Evolutionary conservation across 2,797 vertebrate genomes (phyloP).

Genomic region (Pogonophryne albipinna): DNA sequence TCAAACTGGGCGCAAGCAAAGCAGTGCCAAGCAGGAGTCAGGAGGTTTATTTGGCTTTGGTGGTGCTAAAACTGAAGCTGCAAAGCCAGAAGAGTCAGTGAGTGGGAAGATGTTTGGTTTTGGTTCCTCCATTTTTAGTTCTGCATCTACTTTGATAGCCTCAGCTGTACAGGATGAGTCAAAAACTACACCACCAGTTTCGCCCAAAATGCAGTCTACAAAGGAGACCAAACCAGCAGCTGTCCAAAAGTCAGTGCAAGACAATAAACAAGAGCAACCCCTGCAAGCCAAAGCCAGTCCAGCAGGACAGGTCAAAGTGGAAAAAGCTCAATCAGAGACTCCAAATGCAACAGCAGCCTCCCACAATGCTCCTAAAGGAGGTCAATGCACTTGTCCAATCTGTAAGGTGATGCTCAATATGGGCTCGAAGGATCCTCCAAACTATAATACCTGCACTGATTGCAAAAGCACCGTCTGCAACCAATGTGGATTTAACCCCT

Average conservation of each 20-base stretch:
- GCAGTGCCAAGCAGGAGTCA: conserved; percentile 63
- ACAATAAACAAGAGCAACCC: conserved; percentile 65
- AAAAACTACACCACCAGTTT: conserved; percentile 80
- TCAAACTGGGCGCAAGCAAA: conserved; percentile 73
- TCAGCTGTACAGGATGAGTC: conserved; percentile 85
- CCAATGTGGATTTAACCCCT: conserved; percentile 98
- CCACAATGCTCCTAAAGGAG: conserved; percentile 57
- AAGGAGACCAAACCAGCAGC: conserved; percentile 69
- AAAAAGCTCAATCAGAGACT: conserved; percentile 53
- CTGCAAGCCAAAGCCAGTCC: conserved; percentile 50
- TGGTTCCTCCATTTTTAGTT: conserved; percentile 94
- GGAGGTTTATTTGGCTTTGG: conserved; percentile 68
- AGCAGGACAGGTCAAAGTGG: conserved; percentile 65
- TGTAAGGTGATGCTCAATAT: conserved; percentile 91
- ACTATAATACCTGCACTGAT: conserved; percentile 93
- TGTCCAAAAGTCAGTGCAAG: conserved; percentile 55
- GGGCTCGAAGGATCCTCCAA: conserved; percentile 88
- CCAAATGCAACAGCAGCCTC: conserved; percentile 57
- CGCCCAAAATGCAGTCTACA: conserved; percentile 74
- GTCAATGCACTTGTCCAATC: conserved; percentile 87
- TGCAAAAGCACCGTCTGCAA: conserved; percentile 95
- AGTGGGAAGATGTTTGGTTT: conserved; percentile 96
- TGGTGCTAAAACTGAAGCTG: conserved; percentile 83
- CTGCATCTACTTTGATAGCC: conserved; percentile 93
- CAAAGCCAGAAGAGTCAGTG: conserved; percentile 90